phyloP scores from a whole-genome alignment of 2,797 vertebrate genomes.

The Emydoidea blandingii region DNA sequence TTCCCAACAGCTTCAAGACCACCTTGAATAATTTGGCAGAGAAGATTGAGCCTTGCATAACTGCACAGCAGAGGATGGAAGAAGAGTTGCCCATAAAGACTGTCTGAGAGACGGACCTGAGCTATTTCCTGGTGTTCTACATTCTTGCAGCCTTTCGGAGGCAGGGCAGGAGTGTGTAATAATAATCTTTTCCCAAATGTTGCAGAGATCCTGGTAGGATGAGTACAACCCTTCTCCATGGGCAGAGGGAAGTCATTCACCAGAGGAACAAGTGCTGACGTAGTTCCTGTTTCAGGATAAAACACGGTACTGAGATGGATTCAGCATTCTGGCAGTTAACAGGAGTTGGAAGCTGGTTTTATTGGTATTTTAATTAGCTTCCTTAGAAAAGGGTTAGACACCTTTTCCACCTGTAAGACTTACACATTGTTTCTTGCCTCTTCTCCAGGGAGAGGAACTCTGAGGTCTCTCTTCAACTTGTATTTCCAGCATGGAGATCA shows the following conservation, averaged over 20 bases:
- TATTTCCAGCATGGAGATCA: not conserved
- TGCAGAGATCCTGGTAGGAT: not conserved
- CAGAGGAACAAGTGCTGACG: not conserved
- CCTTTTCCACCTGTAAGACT: not conserved
- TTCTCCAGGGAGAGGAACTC: not conserved
- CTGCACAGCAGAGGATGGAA: not conserved
- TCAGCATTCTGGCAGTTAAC: not conserved
- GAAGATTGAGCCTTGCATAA: not conserved
- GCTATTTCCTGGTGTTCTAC: too few species aligned
- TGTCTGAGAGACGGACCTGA: too few species aligned
- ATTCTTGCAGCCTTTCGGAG: too few species aligned
- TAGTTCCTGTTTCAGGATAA: too few species aligned
- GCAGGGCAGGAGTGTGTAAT: too few species aligned
- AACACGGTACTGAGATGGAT: not conserved
- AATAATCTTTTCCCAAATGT: not conserved
- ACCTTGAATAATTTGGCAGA: not conserved
- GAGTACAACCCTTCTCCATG: not conserved
- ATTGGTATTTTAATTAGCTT: not conserved
- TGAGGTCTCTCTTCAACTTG: not conserved
- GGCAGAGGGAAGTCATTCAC: not conserved
- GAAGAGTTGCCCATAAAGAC: not conserved
- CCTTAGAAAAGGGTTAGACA: not conserved
- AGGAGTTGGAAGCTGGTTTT: not conserved
- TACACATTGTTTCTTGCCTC: not conserved
- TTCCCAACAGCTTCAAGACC: not conserved